phyloP scores from a whole-genome alignment of 2,113 vertebrate species.

The Elachura formosa region DNA sequence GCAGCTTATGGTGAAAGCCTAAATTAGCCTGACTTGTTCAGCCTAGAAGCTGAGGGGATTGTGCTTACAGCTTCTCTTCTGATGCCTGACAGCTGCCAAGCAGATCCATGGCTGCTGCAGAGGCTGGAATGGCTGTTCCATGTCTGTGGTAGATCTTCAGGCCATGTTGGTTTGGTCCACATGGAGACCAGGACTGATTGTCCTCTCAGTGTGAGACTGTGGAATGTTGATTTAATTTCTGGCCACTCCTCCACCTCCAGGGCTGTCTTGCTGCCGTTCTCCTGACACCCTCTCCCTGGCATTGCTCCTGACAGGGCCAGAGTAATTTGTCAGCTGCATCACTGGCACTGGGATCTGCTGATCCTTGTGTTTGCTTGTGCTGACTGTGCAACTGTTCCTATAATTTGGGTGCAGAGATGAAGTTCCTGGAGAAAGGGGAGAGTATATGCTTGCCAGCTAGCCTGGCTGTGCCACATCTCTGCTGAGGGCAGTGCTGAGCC shows the following conservation, averaged over 20 bases:
- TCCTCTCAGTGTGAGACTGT: not conserved
- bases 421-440: not conserved
- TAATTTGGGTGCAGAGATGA: not conserved
- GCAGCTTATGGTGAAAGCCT: not conserved
- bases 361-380: not conserved
- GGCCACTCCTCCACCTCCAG: not conserved
- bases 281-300: not conserved
- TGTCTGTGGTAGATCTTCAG: not conserved
- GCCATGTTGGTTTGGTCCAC: not conserved
- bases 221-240: not conserved
- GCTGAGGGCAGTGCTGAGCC: not conserved
- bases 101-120: not conserved
- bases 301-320: not conserved
- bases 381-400: not conserved
- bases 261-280: not conserved
- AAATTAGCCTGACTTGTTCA: not conserved
- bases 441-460: not conserved
- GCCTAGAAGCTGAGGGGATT: not conserved
- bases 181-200: accelerated
- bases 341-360: not conserved
- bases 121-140: not conserved
- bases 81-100: not conserved
- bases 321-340: not conserved
- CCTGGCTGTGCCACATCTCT: not conserved
- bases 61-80: not conserved